Base-by-base conservation (phyloP, 2,888 invertebrate genomes). In the Carcina quercana region DNA sequence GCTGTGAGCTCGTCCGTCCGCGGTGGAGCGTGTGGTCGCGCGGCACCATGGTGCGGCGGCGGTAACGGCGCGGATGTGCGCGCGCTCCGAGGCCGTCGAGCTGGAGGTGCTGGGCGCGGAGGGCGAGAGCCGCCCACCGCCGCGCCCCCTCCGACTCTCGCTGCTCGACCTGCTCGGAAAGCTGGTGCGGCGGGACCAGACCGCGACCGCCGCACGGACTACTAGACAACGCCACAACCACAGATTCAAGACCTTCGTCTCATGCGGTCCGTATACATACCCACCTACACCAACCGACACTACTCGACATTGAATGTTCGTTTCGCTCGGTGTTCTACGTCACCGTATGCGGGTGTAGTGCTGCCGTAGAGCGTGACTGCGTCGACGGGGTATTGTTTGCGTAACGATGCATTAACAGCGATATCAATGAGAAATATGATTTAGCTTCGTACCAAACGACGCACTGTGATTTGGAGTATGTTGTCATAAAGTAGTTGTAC, bases 31-130 rank as follows among this genome's bases (percentile, higher is more conserved):
- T 42, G 65, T 59, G 63, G 62, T 55, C 59, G 61, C 65, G 28
- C 89, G 90, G 50, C 86, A 87, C n/a, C n/a, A n/a, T n/a, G n/a
- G n/a, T 26, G 83, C 27, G 12, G 27, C 21, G 20, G 88, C 61
- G 88, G 87, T 59, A 87, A 86, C 58, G 89, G 89, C 79, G 88
- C 88, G 59, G 88, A 91, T 91, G 91, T 91, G 91, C 90, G 88
- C 90, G 60, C 91, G 90, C 54, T 90, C 91, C 15, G 91, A 91
- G 64, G 91, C 89, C 85, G 80, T 90, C 86, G 86, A 92, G 91
- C 85, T 89, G 90, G 86, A 92, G 91, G 67, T 80, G 72, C 92
- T 93, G 89, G 92, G 91, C 47, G 91, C 90, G 35, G 91, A 91
- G 86, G 91, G 89, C 83, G 89, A 64, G 89, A 40, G 90, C 86